phyloP scores from a whole-genome alignment of 2,888 invertebrate genomes.

The Julus scandinavius region DNA sequence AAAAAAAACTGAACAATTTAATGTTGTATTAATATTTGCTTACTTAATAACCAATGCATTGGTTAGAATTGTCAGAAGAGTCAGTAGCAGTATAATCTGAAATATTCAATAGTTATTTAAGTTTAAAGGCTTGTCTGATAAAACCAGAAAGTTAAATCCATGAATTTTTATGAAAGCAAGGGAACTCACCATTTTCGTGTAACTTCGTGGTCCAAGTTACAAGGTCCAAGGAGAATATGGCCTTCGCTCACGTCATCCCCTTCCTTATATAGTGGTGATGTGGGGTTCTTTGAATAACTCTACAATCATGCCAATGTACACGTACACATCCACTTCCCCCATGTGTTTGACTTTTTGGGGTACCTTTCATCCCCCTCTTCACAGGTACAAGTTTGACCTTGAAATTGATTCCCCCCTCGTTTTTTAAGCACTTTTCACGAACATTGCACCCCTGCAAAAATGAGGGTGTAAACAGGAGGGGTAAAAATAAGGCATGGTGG shows the following conservation, averaged over 20 bases:
- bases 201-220: not conserved
- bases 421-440: not conserved
- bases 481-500: not conserved
- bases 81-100: not conserved
- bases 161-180: not conserved
- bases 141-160: not conserved
- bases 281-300: not conserved
- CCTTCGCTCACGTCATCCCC: conserved; percentile 33
- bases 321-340: not conserved
- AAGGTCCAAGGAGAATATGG: not conserved
- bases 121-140: not conserved
- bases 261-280: conserved; percentile 18
- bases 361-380: conserved; percentile 15
- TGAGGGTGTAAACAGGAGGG: not conserved
- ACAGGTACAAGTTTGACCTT: not conserved
- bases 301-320: no score
- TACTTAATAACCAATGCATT: not conserved
- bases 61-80: not conserved
- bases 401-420: not conserved
- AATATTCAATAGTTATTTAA: not conserved
- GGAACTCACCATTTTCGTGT: conserved; percentile 6
- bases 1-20: no score
- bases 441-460: not conserved
- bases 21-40: not conserved
- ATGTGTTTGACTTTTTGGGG: not conserved